A percentile compares a stretch with the other conserved stretches of the same genome.
phyloP scores from a whole-genome alignment of 2,888 invertebrate species.

The Conops quadrifasciatus region DNA sequence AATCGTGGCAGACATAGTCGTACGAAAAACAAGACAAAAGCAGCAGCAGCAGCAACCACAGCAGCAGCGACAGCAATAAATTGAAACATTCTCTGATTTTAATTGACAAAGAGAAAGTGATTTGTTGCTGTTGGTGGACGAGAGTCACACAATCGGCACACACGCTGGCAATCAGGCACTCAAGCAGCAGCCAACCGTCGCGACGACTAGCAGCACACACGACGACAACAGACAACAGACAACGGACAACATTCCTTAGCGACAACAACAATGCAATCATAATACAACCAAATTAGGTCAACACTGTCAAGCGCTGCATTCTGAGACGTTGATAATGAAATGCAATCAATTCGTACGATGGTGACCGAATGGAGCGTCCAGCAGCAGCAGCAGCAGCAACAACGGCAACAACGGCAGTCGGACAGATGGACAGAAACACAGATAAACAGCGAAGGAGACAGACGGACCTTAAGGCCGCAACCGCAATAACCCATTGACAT shows the following conservation, averaged over 20 bases:
- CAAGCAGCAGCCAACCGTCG: neutral
- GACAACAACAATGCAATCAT: conserved; percentile 3
- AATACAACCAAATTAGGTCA: conserved; percentile 18
- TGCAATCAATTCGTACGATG: neutral
- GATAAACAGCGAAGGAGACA: too few relatives aligned
- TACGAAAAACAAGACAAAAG: neutral
- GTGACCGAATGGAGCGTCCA: neutral
- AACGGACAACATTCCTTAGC: neutral
- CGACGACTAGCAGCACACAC: neutral
- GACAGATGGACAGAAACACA: too few relatives aligned
- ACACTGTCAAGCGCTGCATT: conserved; percentile 20
- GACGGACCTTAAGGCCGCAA: neutral
- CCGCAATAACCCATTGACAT: conserved; percentile 20
- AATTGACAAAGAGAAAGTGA: conserved; percentile 36
- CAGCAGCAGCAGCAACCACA: too few relatives aligned
- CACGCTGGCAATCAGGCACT: neutral
- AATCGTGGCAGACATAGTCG: neutral
- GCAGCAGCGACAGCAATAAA: conserved; percentile 20
- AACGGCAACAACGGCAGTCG: too few relatives aligned
- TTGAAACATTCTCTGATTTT: conserved; percentile 29
- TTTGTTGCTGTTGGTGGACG: conserved; percentile 16
- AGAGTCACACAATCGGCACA: neutral
- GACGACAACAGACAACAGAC: neutral
- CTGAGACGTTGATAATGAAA: conserved; percentile 22
- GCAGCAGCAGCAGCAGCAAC: neutral